Base-by-base conservation (phyloP, 2,797 vertebrate genomes). In the Sphaeramia orbicularis region DNA sequence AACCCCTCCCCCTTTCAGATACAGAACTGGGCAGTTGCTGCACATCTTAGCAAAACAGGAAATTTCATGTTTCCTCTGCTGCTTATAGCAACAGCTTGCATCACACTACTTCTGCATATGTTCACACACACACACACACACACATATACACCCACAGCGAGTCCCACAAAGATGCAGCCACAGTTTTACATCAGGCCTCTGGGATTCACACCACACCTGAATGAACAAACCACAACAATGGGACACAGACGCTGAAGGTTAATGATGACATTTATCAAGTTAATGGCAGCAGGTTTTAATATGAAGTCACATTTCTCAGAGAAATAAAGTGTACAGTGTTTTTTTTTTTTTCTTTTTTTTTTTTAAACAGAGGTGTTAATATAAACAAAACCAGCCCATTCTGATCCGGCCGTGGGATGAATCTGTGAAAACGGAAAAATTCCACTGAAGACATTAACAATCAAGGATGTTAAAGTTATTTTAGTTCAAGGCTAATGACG, bases 51-150 rank as follows among this genome's bases (percentile, higher is more conserved):
- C 90, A 94, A 93, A 95, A 94, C 94, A 95, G 94, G 94, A 95
- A 94, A 95, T 94, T 93, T 95, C 92, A 92, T 80, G 89, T 93
- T 94, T 95, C 94, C 94, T 94, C 84, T 92, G 87, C 89, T 89
- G 89, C 88, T 93, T 94, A 89, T 91, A 92, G 89, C 83, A 77
- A 86, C 86, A 81, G 79, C 71, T 93, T 92, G 87, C 91, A 91
- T 92, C 87, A 90, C 87, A 90, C 68, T 66, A 90, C 88, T 92
- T 93, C 88, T 91, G 88, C 84, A 83, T 89, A 74, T 66, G 72
- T 83, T 69, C 62, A 60, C 61, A 55, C 49, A 75, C 59, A 74
- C 43, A 73, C 58, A 53, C 42, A 52, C 66, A 57, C 56, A 49
- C 53, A 43, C 16, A 51, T 49, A 49, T 60, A 51, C 65, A 48